Evolutionary conservation across 2,888 invertebrate species (phyloP).

Genomic region (Hedya salicella): DNA sequence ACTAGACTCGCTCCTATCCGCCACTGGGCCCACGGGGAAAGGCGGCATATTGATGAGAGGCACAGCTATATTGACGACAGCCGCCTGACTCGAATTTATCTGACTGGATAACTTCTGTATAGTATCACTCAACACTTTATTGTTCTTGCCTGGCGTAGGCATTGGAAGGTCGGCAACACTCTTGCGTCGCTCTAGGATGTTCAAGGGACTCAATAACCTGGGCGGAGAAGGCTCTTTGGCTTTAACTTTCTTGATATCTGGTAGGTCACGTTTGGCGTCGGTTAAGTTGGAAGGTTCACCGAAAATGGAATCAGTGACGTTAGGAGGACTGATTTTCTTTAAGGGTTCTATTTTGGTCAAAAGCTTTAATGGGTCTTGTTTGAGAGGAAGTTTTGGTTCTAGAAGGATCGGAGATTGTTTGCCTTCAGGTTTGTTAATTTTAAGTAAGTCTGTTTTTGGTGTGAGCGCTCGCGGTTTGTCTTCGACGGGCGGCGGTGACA

Average conservation of each 20-base stretch:
- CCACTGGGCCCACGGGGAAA: constrained; percentile 69
- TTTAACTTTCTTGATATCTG: constrained; percentile 70
- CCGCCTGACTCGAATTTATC: constrained; percentile 73
- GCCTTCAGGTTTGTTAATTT: constrained; percentile 50
- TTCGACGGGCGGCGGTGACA: constrained; percentile 75
- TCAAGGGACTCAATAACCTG: constrained; percentile 71
- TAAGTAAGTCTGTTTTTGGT: constrained; percentile 65
- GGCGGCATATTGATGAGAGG: constrained; percentile 54
- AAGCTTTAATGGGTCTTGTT: constrained; percentile 57
- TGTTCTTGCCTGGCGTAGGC: constrained; percentile 79
- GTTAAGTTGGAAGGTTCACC: constrained; percentile 72
- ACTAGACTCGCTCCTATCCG: constrained; percentile 75
- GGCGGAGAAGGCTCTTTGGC: constrained; percentile 69
- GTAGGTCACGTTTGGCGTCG: constrained; percentile 66
- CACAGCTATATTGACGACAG: constrained; percentile 61
- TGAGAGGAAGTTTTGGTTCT: constrained; percentile 55
- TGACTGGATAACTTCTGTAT: constrained; percentile 86
- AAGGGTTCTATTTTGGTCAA: constrained; percentile 59
- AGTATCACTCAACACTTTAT: constrained; percentile 86
- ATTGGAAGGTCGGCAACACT: constrained; percentile 75
- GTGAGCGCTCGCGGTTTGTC: constrained; percentile 60
- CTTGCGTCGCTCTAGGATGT: constrained; percentile 72
- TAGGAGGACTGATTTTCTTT: constrained; percentile 63
- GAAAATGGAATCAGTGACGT: constrained; percentile 67
- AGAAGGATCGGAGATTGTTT: constrained; percentile 51